Evolutionary conservation across 1,140 invertebrate genomes (phyloP), one percentile per base, ranked within the genome.

Genomic region (Coptotermes formosanus): DNA sequence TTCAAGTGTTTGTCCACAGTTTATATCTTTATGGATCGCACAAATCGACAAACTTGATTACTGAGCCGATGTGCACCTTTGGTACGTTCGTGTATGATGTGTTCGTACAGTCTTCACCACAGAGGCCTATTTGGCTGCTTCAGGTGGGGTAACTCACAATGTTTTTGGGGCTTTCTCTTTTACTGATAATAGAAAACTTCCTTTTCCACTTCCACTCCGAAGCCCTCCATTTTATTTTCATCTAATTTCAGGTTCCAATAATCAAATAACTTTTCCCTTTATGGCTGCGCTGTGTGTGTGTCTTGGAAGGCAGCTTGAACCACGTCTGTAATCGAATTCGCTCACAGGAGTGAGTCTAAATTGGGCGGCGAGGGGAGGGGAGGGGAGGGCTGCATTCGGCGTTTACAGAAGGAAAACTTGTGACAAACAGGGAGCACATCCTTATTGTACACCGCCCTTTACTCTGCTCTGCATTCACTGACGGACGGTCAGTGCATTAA

Each of bases 331-430:
- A 75, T 75, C 64, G n/a, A 75, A 75, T 75, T 75, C 52, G 25
- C 64, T 30, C n/a, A 75, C 14, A 75, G 64, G 64, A 75, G n/a
- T 75, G 64, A 30, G 64, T 75, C 52, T 30, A 75, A 75, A 75
- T 30, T 38, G 38, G 38, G 38, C 2, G 38, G n/a, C n/a, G n/a
- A n/a, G 38, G 38, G 2, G 2, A 4, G 38, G 38, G 38, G 38
- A 38, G 64, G 64, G 8, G n/a, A 75, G 64, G 64, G 64, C 7
- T 75, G 64, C n/a, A 75, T 75, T 75, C 64, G n/a, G 64, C 64
- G 64, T 75, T 75, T 75, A n/a, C 64, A 75, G 64, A 75, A 75
- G n/a, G 64, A 75, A 75, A 75, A 75, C 64, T 75, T 75, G 64
- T 30, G 25, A 75, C 64, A 75, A 30, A 75, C 11, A 25, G 25